These are phyloP conservation scores for Chaetodon auriga DNA, from an alignment of 2,113 vertebrate species.

Conservation along the genomic window DNA sequence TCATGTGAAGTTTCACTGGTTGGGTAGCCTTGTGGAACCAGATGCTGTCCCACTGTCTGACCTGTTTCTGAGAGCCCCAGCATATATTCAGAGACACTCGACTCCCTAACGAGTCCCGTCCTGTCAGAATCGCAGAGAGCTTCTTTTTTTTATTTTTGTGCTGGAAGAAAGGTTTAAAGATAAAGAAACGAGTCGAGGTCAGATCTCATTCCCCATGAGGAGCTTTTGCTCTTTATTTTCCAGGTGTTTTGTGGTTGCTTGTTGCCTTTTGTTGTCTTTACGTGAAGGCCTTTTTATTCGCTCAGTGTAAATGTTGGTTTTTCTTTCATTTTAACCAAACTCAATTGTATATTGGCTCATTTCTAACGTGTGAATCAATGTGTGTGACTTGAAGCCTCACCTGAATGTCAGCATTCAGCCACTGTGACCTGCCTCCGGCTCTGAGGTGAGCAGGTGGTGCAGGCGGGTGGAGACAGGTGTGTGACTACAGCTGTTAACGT, in stretches of 20 bases:
- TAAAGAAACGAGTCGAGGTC: conserved; percentile 12
- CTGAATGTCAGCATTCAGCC: background rate
- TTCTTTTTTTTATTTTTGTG: background rate
- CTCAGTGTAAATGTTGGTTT: too few species aligned
- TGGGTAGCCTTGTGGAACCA: background rate
- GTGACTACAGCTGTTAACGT: background rate
- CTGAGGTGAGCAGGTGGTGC: background rate
- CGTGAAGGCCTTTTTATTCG: too few species aligned
- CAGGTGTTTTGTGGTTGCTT: background rate
- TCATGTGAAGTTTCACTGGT: background rate
- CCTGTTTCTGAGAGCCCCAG: background rate
- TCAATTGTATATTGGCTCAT: background rate
- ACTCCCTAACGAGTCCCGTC: too few species aligned
- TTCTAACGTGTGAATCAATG: background rate
- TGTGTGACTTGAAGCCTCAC: background rate
- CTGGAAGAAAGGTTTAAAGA: background rate
- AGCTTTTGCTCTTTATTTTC: background rate
- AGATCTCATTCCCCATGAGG: background rate
- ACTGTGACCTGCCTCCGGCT: background rate
- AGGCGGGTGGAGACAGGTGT: background rate
- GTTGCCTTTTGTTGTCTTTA: background rate
- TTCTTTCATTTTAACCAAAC: background rate
- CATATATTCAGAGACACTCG: background rate
- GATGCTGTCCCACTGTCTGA: conserved; percentile 19
- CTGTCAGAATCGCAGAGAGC: background rate